phyloP scores from a whole-genome alignment of 2,797 vertebrate genomes.

The Masticophis lateralis region DNA sequence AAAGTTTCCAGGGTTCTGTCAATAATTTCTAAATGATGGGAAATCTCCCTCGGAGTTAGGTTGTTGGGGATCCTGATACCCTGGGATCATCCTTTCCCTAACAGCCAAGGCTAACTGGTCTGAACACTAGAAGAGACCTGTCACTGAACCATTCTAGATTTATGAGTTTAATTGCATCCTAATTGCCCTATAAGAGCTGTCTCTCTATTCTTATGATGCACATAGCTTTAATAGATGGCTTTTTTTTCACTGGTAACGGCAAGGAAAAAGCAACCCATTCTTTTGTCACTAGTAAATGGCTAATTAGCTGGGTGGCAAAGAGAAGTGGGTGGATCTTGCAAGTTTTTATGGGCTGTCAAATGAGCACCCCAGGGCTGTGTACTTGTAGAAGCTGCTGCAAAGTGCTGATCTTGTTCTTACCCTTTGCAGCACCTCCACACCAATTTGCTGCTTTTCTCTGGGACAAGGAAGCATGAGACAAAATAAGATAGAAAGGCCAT shows the following conservation, averaged over 20 bases:
- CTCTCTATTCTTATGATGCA: neutral
- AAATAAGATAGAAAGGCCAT: neutral
- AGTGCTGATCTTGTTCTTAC: neutral
- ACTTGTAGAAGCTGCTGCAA: neutral
- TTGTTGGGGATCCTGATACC: neutral
- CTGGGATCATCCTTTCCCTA: neutral
- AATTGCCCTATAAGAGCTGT: neutral
- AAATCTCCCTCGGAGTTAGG: neutral
- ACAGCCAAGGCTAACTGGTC: neutral
- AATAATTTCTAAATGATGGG: neutral
- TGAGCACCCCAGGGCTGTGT: neutral
- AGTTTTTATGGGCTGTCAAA: neutral
- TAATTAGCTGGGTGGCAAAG: neutral
- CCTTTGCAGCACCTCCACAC: neutral
- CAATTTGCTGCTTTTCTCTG: neutral
- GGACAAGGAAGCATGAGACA: neutral
- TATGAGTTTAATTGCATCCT: neutral
- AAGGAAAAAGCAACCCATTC: neutral
- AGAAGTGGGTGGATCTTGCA: neutral
- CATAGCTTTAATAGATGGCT: neutral
- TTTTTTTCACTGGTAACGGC: neutral
- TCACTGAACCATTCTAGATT: neutral
- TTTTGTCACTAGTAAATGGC: neutral
- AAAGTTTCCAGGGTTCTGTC: neutral
- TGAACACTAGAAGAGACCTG: neutral